Evolutionary conservation across 2,797 vertebrate species (phyloP).

Genomic region (Premnoplex brunnescens): DNA sequence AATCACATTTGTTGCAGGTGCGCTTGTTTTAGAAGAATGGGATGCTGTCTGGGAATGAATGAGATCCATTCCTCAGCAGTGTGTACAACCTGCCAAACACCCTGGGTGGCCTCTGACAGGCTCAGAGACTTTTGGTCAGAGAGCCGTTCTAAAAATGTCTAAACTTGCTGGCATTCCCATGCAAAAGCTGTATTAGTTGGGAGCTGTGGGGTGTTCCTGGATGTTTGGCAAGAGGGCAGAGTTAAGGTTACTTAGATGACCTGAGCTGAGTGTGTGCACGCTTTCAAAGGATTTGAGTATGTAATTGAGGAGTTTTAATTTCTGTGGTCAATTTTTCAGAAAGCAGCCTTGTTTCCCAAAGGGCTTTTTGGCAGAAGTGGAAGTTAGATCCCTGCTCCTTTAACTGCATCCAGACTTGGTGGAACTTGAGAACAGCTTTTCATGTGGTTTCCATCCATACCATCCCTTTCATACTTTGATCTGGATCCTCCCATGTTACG

Average conservation of each 20-base stretch:
- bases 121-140: conserved; percentile 38
- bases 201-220: neutral
- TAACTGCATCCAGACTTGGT: conserved; percentile 57
- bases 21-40: conserved; percentile 65
- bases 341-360: conserved; percentile 56
- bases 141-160: conserved; percentile 54
- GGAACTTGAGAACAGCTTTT: conserved; percentile 53
- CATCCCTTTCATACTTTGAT: conserved; percentile 39
- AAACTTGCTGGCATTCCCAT: conserved; percentile 39
- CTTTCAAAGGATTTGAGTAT: conserved; percentile 42
- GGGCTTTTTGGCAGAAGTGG: conserved; percentile 53
- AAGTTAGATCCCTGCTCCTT: conserved; percentile 47
- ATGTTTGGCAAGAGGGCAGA: conserved; percentile 42
- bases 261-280: neutral
- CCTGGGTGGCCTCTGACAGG: conserved; percentile 53
- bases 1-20: conserved; percentile 33
- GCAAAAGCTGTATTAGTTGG: neutral
- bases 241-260: conserved; percentile 38
- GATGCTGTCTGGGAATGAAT: conserved; percentile 67
- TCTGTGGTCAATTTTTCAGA: conserved; percentile 63
- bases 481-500: neutral
- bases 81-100: conserved; percentile 50
- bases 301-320: conserved; percentile 58
- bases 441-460: conserved; percentile 38
- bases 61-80: conserved; percentile 58